Evolutionary conservation across 2,888 invertebrate genomes (phyloP).

Genomic region (Schizaphis graminum): DNA sequence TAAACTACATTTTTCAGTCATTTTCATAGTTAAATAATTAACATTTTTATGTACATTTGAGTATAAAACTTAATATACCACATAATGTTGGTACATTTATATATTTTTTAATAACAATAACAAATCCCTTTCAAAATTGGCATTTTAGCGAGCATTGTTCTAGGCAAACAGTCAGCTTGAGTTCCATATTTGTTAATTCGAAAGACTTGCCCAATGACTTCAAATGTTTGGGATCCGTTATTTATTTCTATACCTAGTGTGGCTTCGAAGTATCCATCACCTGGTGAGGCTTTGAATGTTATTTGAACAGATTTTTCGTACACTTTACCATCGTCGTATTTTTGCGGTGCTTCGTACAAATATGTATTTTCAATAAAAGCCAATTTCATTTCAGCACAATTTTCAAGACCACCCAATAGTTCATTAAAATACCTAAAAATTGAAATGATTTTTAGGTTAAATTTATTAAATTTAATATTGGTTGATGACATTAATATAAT

Average conservation of each 20-base stretch:
- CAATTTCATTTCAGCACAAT: slow-evolving; percentile 67
- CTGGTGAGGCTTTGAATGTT: slow-evolving; percentile 58
- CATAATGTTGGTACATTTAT: not conserved
- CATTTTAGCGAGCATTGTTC: slow-evolving; percentile 65
- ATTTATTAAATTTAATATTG: not conserved
- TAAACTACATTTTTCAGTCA: slow-evolving; percentile 40
- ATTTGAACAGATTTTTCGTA: slow-evolving; percentile 66
- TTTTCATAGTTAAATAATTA: slow-evolving; percentile 15
- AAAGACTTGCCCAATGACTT: slow-evolving; percentile 66
- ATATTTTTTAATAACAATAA: slow-evolving; percentile 67
- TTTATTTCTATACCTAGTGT: slow-evolving; percentile 55
- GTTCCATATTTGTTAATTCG: slow-evolving; percentile 68
- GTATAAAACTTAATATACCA: not conserved
- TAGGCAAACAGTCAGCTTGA: slow-evolving; percentile 67
- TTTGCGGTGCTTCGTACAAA: slow-evolving; percentile 56
- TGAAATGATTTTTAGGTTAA: not conserved
- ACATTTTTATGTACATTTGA: not conserved
- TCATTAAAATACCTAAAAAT: slow-evolving; percentile 66
- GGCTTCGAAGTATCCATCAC: slow-evolving; percentile 63
- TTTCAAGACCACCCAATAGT: slow-evolving; percentile 59
- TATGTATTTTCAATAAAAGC: slow-evolving; percentile 63
- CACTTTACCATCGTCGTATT: slow-evolving; percentile 63
- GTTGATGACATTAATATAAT: not conserved
- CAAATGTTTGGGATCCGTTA: slow-evolving; percentile 45
- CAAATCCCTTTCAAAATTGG: slow-evolving; percentile 67